Percentiles rank a stretch among this genome's conserved stretches.
Evolutionary conservation across 2,797 vertebrate genomes (phyloP).

Genomic region (Characodon lateralis): DNA sequence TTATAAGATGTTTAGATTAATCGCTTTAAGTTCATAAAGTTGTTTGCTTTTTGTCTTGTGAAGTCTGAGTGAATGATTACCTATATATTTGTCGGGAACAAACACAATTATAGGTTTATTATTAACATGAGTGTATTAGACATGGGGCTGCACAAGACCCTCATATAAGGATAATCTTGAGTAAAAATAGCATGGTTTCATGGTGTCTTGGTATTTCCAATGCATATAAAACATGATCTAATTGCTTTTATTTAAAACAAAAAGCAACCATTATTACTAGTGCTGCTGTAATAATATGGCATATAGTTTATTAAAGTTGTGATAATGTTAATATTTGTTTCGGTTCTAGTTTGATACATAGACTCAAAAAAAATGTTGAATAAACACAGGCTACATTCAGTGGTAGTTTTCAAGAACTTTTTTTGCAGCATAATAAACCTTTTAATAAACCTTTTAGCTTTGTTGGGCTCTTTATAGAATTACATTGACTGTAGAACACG

Average conservation of each 20-base stretch:
- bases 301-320: too few relatives aligned
- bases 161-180: not conserved
- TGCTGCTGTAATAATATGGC: not conserved
- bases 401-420: not conserved
- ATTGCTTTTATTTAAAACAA: not conserved
- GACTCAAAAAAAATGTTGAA: not conserved
- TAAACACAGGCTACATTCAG: not conserved
- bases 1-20: not conserved
- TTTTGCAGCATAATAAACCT: not conserved
- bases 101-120: not conserved
- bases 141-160: not conserved
- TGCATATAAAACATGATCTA: not conserved
- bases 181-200: not conserved
- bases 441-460: not conserved
- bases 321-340: too few relatives aligned
- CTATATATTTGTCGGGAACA: not conserved
- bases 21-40: not conserved
- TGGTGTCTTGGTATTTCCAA: not conserved
- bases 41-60: not conserved
- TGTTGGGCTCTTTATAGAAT: too few relatives aligned
- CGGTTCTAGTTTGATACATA: not conserved
- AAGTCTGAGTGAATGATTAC: not conserved
- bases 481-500: too few relatives aligned
- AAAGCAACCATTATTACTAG: not conserved
- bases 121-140: not conserved